These are phyloP conservation scores for Acronicta alni DNA, from an alignment of 2,888 invertebrate species.

Conservation along the genomic window DNA sequence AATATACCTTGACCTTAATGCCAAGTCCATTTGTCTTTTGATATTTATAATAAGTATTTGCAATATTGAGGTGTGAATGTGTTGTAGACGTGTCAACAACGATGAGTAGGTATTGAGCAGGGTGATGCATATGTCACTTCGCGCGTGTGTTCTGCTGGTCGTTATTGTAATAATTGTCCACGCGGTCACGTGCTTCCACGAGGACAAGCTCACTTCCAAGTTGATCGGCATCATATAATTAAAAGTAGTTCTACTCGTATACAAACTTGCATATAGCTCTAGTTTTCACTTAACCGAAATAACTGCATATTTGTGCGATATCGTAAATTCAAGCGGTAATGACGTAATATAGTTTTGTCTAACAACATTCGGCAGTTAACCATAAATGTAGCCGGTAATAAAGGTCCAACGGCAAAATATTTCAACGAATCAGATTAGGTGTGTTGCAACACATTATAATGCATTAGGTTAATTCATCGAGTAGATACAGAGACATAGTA, in stretches of 20 bases:
- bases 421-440: conserved; percentile 46
- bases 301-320: conserved; percentile 35
- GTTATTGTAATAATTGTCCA: conserved; percentile 71
- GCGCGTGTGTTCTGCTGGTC: conserved; percentile 40
- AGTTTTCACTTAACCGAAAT: conserved; percentile 41
- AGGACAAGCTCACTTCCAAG: conserved; percentile 59
- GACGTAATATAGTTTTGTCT: conserved; percentile 50
- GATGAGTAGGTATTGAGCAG: conserved; percentile 42
- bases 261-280: conserved; percentile 29
- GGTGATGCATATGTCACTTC: conserved; percentile 51
- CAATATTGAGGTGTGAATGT: conserved; percentile 22
- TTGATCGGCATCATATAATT: conserved; percentile 27
- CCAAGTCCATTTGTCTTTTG: conserved; percentile 15
- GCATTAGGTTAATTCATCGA: conserved; percentile 54
- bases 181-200: conserved; percentile 71
- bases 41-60: conserved; percentile 21
- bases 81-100: conserved; percentile 31
- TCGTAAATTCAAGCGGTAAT: conserved; percentile 45
- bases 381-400: conserved; percentile 43
- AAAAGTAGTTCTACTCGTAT: conserved; percentile 28
- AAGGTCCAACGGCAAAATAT: conserved; percentile 30
- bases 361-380: conserved; percentile 39
- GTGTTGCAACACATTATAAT: conserved; percentile 45
- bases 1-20: conserved; percentile 32
- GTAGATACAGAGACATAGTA: conserved; percentile 51